Conservation (phyloP, 64 coral and sea anemone species). For the Stichodactyla helianthus region DNA sequence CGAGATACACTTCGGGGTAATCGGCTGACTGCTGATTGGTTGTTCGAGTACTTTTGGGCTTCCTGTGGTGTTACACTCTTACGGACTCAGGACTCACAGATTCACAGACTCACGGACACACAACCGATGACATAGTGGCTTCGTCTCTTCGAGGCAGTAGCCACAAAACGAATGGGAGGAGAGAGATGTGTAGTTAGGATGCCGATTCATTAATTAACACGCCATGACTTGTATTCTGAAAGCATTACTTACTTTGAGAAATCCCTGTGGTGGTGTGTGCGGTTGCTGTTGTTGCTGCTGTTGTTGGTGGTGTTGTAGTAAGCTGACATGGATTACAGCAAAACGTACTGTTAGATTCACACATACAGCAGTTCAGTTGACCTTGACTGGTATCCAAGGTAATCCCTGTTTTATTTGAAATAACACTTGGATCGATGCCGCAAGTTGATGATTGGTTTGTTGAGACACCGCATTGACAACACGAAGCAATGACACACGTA, state of each 20-base stretch:
- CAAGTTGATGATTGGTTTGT: constrained; percentile 6
- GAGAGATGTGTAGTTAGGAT: too few relatives aligned
- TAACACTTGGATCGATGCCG: background rate
- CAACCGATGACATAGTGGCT: too few relatives aligned
- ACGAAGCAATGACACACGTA: background rate
- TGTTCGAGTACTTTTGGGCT: too few relatives aligned
- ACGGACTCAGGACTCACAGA: too few relatives aligned
- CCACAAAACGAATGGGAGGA: too few relatives aligned
- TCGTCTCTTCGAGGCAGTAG: too few relatives aligned
- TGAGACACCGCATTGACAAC: background rate
- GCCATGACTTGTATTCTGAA: too few relatives aligned
- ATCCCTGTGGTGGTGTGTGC: background rate
- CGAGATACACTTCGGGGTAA: too few relatives aligned
- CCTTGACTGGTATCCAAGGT: background rate
- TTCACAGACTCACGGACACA: too few relatives aligned
- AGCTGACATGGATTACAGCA: background rate
- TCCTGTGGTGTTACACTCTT: too few relatives aligned
- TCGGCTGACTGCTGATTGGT: too few relatives aligned
- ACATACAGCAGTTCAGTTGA: background rate
- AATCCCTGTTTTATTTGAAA: background rate
- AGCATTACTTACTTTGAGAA: background rate
- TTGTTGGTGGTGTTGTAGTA: background rate
- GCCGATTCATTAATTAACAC: too few relatives aligned
- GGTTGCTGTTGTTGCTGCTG: background rate
- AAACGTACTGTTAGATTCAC: background rate